Evolutionary conservation across 2,113 vertebrate species (phyloP), one percentile per base, ranked within the genome.

Genomic region (Hylia prasina): DNA sequence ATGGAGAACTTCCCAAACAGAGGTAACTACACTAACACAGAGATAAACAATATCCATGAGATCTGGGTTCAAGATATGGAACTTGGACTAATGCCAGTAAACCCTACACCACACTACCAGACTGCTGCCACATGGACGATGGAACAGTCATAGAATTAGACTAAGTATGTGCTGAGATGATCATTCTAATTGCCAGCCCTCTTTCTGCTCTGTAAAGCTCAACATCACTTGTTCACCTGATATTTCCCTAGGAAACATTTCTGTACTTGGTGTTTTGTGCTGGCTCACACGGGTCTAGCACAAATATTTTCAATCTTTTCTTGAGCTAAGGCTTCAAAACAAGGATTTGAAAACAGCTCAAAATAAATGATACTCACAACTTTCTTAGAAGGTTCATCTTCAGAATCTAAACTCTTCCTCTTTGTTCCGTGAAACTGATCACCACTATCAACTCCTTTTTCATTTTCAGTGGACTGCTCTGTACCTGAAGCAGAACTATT

Each of bases 351-450:
- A 88, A 42, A 54, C 1, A n/a, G 22, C 12, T 47, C 9, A 60
- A 90, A 93, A 64, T 16, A 84, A 80, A 91, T 6, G 0, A 76
- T 78, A 97, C 97, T 79, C 94, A 98, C 98, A 25, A 24, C 23
- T 87, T 86, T 96, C 58, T 97, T 96, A n/a, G 94, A 27, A 89
- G 96, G 63, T 33, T 50, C 88, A 89, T 90, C 94, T 90, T 95
- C 96, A 94, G 75, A 16, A 37, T 90, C 97, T 39, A 53, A 42
- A 87, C 69, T 95, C 76, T 87, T 97, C 44, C 80, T 95, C 91
- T 64, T 90, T 58, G 40, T 19, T 72, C 53, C 70, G 47, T 31
- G 8, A 1, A 25, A 65, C 45, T 84, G 90, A 47, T 19, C 14
- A 75, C 31, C 69, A 44, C 20, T 61, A 12, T 28, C 23, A 92